Percentiles rank a stretch among this genome's conserved stretches.
Evolutionary conservation across 2,113 vertebrate species (phyloP).

Genomic region (Lophura nycthemera): DNA sequence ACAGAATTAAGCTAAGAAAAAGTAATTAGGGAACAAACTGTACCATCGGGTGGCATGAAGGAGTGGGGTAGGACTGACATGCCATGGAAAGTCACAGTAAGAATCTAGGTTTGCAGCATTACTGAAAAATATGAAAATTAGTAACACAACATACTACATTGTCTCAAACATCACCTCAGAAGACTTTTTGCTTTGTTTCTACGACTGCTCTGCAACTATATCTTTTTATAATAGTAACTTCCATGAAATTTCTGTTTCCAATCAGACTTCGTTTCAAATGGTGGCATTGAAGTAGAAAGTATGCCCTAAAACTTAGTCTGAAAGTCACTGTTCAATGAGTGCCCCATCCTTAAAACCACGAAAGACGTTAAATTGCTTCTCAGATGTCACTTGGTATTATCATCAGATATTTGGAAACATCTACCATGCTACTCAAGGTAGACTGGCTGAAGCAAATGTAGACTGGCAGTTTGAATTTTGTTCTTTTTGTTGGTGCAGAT

Average conservation of each 20-base stretch:
- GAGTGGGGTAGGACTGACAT: background rate
- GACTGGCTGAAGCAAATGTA: background rate
- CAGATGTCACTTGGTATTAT: background rate
- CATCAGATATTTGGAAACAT: background rate
- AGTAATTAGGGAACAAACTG: background rate
- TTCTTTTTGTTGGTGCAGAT: background rate
- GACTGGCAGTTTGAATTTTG: background rate
- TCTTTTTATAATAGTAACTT: background rate
- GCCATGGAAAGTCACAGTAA: background rate
- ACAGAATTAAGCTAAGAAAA: background rate
- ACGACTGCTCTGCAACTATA: background rate
- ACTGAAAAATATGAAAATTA: background rate
- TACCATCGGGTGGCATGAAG: background rate
- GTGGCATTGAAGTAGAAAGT: background rate
- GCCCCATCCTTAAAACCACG: accelerated
- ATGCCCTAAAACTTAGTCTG: background rate
- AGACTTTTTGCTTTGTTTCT: background rate
- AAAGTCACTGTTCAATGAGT: background rate
- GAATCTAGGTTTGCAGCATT: background rate
- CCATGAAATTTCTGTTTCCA: background rate
- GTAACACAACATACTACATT: accelerated
- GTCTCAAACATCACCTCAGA: background rate
- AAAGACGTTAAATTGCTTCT: background rate
- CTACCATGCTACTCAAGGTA: background rate
- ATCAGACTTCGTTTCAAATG: background rate